A percentile compares a stretch with the other conserved stretches of the same genome.
phyloP scores from a whole-genome alignment of 2,797 vertebrate species.

The Sebastes umbrosus region DNA sequence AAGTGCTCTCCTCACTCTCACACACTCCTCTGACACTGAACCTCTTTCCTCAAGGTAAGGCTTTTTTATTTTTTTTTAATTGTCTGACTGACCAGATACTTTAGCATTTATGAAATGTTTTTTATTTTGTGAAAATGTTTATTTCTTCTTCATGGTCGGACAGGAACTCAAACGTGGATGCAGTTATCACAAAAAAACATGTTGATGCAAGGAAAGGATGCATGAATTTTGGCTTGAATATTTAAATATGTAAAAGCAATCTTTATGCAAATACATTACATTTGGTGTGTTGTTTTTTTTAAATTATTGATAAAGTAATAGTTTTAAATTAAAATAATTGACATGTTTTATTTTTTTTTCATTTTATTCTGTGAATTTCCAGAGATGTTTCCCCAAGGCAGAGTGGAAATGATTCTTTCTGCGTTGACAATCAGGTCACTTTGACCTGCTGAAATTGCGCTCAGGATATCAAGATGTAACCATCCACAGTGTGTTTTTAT shows the following conservation, averaged over 20 bases:
- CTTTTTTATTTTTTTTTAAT: neutral
- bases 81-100: neutral
- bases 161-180: neutral
- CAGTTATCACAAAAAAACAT: neutral
- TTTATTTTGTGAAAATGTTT: neutral
- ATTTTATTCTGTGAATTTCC: neutral
- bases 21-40: conserved; percentile 55
- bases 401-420: neutral
- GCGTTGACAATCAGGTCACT: neutral
- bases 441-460: neutral
- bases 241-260: neutral
- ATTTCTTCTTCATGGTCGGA: neutral
- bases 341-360: too few species aligned
- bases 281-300: rapidly evolving
- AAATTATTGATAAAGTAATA: neutral
- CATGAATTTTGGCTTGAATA: neutral
- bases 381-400: neutral
- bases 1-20: conserved; percentile 70
- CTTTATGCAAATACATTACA: neutral
- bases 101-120: neutral
- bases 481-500: neutral
- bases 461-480: neutral
- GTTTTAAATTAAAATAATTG: neutral
- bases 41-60: conserved; percentile 73
- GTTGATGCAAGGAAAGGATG: neutral